Base-by-base conservation (phyloP, 2,888 invertebrate species). In the Hedya salicella region DNA sequence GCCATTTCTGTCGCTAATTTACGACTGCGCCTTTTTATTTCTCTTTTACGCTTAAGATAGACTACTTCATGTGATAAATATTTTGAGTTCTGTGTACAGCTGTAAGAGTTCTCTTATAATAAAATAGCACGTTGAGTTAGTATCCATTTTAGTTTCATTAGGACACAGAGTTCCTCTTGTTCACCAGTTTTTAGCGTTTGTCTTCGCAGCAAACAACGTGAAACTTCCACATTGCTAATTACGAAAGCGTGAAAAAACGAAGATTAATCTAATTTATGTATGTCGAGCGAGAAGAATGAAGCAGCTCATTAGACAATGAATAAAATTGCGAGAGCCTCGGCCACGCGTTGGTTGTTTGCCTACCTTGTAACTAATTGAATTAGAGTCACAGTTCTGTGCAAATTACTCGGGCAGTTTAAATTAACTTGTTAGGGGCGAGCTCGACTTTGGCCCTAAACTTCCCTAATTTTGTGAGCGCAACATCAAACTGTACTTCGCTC, bases 391-490 rank as follows among this genome's bases (percentile, higher is more conserved):
- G 85, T 85, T 84, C 82, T 83, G 81, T 85, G 84, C 86, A 86
- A 88, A 89, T 89, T 86, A 87, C 87, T 86, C 86, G 84, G 86
- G 81, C 88, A 90, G 89, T 91, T 90, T 88, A 89, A 91, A 91
- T 90, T 89, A 91, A 90, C 89, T 90, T 90, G 89, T 90, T 86
- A 83, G 83, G 80, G 81, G 73, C 81, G 82, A 82, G 85, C 86
- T 84, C 84, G 87, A 88, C 88, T 89, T 89, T 78, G 83, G 87
- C 86, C 90, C 88, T 87, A 89, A 90, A 91, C 87, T 90, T 90
- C 89, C 82, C 87, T 90, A 90, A 91, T 89, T 90, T 91, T 87
- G 90, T 83, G 88, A 89, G 87, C 83, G 87, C 83, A 88, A 90
- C 90, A 90, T 91, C 90, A 90, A 91, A 89, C 90, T 90, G 85